These are phyloP conservation scores for Nannobrachium achirus DNA, from an alignment of 2,113 vertebrate species.

Conservation along the genomic window DNA sequence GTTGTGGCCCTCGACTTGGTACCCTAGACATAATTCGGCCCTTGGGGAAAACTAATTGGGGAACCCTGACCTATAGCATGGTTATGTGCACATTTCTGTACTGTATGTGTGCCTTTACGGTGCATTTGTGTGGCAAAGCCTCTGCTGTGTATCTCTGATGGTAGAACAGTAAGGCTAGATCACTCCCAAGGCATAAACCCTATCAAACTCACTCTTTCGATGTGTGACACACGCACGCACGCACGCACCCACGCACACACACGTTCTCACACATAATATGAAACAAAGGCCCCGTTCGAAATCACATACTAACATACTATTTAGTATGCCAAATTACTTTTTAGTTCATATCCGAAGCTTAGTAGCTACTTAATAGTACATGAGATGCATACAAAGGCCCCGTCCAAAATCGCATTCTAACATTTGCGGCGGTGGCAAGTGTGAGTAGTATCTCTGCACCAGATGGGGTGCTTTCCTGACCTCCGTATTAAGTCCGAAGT, in stretches of 20 bases:
- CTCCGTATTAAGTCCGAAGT: no score
- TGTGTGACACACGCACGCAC: constrained; percentile 28
- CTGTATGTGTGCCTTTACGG: constrained; percentile 19
- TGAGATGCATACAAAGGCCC: no score
- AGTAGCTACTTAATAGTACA: no score
- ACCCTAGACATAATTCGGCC: no score
- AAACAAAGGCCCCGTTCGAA: constrained; percentile 3
- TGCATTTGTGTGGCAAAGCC: constrained; percentile 64
- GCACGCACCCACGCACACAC: constrained; percentile 7
- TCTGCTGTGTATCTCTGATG: constrained; percentile 66
- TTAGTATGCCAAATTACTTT: no score
- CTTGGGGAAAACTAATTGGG: no score
- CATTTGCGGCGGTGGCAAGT: constrained; percentile 45
- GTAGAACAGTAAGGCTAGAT: constrained; percentile 74
- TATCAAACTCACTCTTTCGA: constrained; percentile 34
- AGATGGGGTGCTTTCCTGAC: no score
- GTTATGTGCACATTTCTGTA: constrained; percentile 44
- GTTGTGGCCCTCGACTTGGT: no score
- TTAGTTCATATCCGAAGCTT: no score
- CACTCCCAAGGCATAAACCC: constrained; percentile 54
- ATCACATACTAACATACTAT: constrained; percentile 19
- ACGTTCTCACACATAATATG: constrained; percentile 33
- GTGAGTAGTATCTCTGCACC: neutral
- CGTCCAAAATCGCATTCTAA: constrained; percentile 22
- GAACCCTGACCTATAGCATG: no score